A percentile compares a stretch with the other conserved stretches of the same genome.
Evolutionary conservation across 2,797 vertebrate genomes (phyloP).

Genomic region (Columba guinea): DNA sequence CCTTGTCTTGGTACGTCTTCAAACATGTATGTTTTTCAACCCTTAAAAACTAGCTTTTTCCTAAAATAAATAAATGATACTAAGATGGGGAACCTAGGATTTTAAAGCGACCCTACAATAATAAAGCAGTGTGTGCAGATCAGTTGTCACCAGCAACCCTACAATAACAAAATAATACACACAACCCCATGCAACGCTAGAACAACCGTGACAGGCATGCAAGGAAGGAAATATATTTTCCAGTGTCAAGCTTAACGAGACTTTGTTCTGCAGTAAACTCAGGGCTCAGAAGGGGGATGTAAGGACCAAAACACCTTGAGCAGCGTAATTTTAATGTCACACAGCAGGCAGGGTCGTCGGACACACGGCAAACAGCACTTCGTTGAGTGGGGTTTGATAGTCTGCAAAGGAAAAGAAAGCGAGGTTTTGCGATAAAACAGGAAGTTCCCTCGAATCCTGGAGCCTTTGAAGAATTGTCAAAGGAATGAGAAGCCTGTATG

Average conservation of each 20-base stretch:
- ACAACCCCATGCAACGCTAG: not conserved
- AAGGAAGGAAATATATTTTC: conserved; percentile 35
- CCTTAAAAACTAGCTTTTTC: conserved; percentile 44
- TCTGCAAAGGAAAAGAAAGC: conserved; percentile 49
- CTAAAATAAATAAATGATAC: conserved; percentile 56
- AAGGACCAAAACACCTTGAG: conserved; percentile 1
- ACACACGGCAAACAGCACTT: not conserved
- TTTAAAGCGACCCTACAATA: conserved; percentile 20
- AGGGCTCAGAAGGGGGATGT: not conserved
- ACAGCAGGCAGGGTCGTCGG: not conserved
- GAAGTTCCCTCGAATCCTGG: conserved; percentile 42
- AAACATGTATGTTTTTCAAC: conserved; percentile 25
- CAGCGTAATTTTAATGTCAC: not conserved
- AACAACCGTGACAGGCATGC: not conserved
- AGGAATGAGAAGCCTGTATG: conserved; percentile 49
- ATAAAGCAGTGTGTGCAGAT: conserved; percentile 1
- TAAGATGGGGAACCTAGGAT: not conserved
- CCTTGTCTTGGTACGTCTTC: not conserved
- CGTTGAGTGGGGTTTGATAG: not conserved
- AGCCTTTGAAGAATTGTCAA: conserved; percentile 64
- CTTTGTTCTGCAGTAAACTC: conserved; percentile 9
- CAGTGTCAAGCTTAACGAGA: not conserved
- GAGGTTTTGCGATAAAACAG: conserved; percentile 28
- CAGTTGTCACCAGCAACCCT: conserved; percentile 53
- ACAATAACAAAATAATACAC: conserved; percentile 37